A percentile compares a stretch with the other conserved stretches of the same genome.
Conservation (phyloP, 2,888 invertebrate genomes). For the Oasisia sp. region DNA sequence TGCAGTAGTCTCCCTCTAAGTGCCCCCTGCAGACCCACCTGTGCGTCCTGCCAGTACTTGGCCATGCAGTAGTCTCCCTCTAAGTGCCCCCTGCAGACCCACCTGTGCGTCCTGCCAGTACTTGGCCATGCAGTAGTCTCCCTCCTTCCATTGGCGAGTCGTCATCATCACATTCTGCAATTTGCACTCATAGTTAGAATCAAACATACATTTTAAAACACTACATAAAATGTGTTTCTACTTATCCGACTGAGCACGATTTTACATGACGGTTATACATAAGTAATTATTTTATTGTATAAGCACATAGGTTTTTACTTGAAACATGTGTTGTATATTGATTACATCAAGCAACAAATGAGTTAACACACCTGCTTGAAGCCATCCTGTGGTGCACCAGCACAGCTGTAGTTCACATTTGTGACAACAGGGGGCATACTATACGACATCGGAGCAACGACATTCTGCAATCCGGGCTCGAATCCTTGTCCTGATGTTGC, state of each 20-base stretch:
- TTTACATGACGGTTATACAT: too few relatives aligned
- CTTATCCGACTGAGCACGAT: too few relatives aligned
- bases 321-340: not conserved
- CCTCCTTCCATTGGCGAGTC: slow-evolving; percentile 75
- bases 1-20: too few relatives aligned
- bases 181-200: not conserved
- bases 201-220: not conserved
- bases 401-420: slow-evolving; percentile 13
- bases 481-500: not conserved
- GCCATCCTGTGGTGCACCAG: slow-evolving; percentile 18
- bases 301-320: too few relatives aligned
- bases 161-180: not conserved
- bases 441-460: not conserved
- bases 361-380: not conserved
- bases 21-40: too few relatives aligned
- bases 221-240: too few relatives aligned
- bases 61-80: too few relatives aligned
- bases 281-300: too few relatives aligned
- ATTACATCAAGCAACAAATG: not conserved
- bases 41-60: too few relatives aligned
- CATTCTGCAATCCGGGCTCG: not conserved
- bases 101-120: slow-evolving; percentile 92
- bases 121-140: slow-evolving; percentile 87
- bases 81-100: not conserved
- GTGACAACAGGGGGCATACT: not conserved